phyloP scores from a whole-genome alignment of 2,888 invertebrate genomes.

The Koerneria pararmatus region DNA sequence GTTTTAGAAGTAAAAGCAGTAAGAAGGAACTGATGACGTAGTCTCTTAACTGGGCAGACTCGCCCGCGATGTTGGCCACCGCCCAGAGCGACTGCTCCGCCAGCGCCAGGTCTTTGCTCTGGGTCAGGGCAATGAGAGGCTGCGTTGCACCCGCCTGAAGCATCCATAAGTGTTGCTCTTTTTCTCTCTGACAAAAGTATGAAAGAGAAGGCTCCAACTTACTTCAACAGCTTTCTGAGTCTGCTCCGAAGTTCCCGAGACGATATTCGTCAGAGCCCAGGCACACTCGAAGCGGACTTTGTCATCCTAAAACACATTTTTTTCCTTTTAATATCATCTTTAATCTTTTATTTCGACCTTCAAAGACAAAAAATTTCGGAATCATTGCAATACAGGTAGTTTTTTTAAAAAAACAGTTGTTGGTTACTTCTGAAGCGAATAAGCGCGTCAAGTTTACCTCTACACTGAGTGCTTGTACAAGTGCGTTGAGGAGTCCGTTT shows the following conservation, averaged over 20 bases:
- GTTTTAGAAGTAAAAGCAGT: not conserved
- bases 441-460: conserved; percentile 34
- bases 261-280: conserved; percentile 85
- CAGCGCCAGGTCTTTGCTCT: conserved; percentile 69
- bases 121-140: conserved; percentile 73
- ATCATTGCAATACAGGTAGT: not conserved
- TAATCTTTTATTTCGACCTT: not conserved
- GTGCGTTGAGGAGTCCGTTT: conserved; percentile 77
- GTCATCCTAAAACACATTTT: conserved; percentile 56
- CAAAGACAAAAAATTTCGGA: not conserved
- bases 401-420: not conserved
- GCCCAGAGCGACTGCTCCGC: conserved; percentile 81
- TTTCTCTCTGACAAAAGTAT: no score
- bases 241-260: conserved; percentile 86
- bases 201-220: no score
- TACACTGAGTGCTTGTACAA: conserved; percentile 72
- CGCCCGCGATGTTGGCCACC: conserved; percentile 90
- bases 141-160: conserved; percentile 77
- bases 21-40: conserved; percentile 70
- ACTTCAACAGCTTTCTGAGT: conserved; percentile 72
- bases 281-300: conserved; percentile 81
- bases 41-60: conserved; percentile 71
- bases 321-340: not conserved
- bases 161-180: conserved; percentile 20
- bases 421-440: not conserved